These are phyloP conservation scores for Pterophyllum scalare DNA, from an alignment of 2,113 vertebrate genomes.

Conservation along the genomic window DNA sequence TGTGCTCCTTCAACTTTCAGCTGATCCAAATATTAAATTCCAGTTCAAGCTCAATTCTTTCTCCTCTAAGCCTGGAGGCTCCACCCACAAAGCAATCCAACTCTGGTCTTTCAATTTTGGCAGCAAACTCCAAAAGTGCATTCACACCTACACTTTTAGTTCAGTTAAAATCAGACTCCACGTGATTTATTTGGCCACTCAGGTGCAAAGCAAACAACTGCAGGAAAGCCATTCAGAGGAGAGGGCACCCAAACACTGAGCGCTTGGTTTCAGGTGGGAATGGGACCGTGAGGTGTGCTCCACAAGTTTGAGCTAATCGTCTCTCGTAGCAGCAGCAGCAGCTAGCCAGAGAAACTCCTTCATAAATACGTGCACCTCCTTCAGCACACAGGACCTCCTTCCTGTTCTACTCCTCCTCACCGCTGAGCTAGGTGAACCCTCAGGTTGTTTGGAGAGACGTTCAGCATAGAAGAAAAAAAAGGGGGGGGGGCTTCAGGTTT, in stretches of 20 bases:
- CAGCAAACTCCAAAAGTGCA: accelerated
- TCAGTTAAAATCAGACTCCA: not conserved
- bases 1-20: not conserved
- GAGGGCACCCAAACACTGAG: not conserved
- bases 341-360: too few relatives aligned
- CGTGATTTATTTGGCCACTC: not conserved
- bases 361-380: too few relatives aligned
- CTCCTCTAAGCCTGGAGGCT: accelerated
- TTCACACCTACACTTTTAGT: not conserved
- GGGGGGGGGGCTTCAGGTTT: too few relatives aligned
- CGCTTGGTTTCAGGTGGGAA: not conserved
- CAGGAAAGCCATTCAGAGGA: not conserved
- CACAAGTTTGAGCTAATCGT: not conserved
- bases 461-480: too few relatives aligned
- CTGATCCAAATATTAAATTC: not conserved
- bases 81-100: not conserved
- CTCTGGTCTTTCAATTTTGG: not conserved
- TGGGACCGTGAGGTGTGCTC: accelerated
- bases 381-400: too few relatives aligned
- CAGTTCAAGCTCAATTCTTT: not conserved
- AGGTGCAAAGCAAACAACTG: not conserved
- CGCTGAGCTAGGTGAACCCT: too few relatives aligned
- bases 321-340: not conserved
- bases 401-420: too few relatives aligned
- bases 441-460: too few relatives aligned